Evolutionary conservation across 2,888 invertebrate genomes (phyloP).

Genomic region (Lasioglossum pauxillum): DNA sequence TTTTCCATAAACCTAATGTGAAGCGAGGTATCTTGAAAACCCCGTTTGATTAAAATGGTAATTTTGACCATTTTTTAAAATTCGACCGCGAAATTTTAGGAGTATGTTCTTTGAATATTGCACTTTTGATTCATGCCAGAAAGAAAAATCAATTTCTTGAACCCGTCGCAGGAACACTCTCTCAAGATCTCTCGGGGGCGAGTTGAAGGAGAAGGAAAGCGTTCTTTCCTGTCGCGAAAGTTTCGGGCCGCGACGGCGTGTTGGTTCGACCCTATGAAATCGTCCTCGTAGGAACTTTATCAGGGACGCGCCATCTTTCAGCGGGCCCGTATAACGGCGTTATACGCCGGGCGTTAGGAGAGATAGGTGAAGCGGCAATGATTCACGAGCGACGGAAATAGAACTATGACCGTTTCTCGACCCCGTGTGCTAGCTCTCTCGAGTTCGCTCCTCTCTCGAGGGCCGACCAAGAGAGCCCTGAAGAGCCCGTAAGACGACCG

Average conservation of each 20-base stretch:
- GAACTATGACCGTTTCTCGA: conserved; percentile 78
- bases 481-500: conserved; percentile 64
- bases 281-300: conserved; percentile 45
- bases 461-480: conserved; percentile 66
- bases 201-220: background rate
- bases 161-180: background rate
- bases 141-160: background rate
- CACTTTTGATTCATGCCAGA: background rate
- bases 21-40: no score
- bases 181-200: background rate
- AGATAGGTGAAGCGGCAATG: conserved; percentile 81
- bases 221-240: conserved; percentile 34
- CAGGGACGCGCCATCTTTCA: conserved; percentile 52
- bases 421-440: conserved; percentile 68
- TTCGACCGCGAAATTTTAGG: background rate
- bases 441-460: conserved; percentile 69
- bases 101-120: background rate
- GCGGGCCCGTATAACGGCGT: conserved; percentile 45
- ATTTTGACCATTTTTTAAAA: background rate
- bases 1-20: no score
- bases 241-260: conserved; percentile 6
- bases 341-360: conserved; percentile 54
- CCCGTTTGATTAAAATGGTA: background rate
- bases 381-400: conserved; percentile 83
- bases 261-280: conserved; percentile 31